These are phyloP conservation scores for Drosophila neocordata DNA, from an alignment of 1,140 invertebrate species.

Conservation along the genomic window DNA sequence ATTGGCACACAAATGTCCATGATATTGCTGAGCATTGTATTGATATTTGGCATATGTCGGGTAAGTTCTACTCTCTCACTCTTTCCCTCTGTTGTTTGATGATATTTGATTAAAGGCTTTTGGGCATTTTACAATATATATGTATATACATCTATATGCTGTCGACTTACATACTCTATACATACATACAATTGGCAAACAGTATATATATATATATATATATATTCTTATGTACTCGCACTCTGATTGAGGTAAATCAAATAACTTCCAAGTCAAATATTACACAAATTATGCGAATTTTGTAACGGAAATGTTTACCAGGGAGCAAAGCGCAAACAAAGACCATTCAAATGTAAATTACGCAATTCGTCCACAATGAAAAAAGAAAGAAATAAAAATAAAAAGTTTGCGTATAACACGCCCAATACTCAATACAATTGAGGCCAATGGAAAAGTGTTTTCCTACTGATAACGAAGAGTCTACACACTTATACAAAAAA, in stretches of 20 bases:
- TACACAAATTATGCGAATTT: slow-evolving; percentile 66
- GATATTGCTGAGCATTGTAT: slow-evolving; percentile 87
- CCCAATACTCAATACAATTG: background rate
- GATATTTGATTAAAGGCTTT: slow-evolving; percentile 49
- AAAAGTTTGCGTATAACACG: slow-evolving; percentile 11
- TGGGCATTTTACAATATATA: slow-evolving; percentile 35
- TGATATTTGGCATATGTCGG: slow-evolving; percentile 88
- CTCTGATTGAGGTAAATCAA: slow-evolving; percentile 27
- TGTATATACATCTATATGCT: background rate
- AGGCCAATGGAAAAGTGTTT: too few species aligned
- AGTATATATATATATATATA: background rate
- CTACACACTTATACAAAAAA: too few species aligned
- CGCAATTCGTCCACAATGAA: slow-evolving; percentile 18
- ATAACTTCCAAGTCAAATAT: slow-evolving; percentile 50
- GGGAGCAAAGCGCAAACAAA: slow-evolving; percentile 56
- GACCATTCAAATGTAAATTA: slow-evolving; percentile 76
- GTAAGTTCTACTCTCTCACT: slow-evolving; percentile 83
- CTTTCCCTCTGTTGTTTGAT: slow-evolving; percentile 15
- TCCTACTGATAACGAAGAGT: too few species aligned
- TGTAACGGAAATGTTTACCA: slow-evolving; percentile 51
- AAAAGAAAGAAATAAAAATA: background rate
- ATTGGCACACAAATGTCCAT: slow-evolving; percentile 89
- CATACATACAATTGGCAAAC: background rate
- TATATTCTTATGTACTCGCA: background rate
- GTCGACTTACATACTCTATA: background rate